Conservation (phyloP, 2,888 invertebrate species). For the Phrixothrix hirtus region DNA sequence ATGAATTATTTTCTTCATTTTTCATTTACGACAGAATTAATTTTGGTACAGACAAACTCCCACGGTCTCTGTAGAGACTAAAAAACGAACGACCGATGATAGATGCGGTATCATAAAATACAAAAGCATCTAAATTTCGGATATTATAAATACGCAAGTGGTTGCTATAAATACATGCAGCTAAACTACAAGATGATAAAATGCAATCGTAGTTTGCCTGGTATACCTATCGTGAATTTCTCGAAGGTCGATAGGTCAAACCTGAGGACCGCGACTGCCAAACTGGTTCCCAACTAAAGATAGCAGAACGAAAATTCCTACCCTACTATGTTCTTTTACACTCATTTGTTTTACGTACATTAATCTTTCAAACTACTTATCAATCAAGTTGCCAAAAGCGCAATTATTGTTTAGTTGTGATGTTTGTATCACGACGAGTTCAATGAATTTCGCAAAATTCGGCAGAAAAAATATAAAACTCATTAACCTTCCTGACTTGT, state of each 20-base stretch:
- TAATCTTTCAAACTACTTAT: constrained; percentile 6
- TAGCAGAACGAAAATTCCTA: constrained; percentile 21
- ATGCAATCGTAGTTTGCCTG: not conserved
- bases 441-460: not conserved
- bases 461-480: not conserved
- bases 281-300: constrained; percentile 23
- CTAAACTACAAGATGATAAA: constrained; percentile 3
- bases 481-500: not conserved
- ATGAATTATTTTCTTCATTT: too few relatives aligned
- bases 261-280: constrained; percentile 15
- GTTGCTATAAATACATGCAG: constrained; percentile 7
- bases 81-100: too few relatives aligned
- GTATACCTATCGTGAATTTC: constrained; percentile 10
- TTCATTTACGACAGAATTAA: too few relatives aligned
- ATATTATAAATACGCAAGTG: constrained; percentile 5
- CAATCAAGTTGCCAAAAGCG: constrained; percentile 11
- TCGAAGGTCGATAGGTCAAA: constrained; percentile 25
- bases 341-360: constrained; percentile 13
- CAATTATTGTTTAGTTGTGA: constrained; percentile 2
- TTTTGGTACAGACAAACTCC: too few relatives aligned
- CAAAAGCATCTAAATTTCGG: not conserved
- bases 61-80: too few relatives aligned
- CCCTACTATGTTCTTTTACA: constrained; percentile 19
- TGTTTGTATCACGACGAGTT: not conserved
- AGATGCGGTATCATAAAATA: too few relatives aligned